A percentile compares a stretch with the other conserved stretches of the same genome.
Evolutionary conservation across 2,888 invertebrate species (phyloP).

Genomic region (Campaea margaritaria): DNA sequence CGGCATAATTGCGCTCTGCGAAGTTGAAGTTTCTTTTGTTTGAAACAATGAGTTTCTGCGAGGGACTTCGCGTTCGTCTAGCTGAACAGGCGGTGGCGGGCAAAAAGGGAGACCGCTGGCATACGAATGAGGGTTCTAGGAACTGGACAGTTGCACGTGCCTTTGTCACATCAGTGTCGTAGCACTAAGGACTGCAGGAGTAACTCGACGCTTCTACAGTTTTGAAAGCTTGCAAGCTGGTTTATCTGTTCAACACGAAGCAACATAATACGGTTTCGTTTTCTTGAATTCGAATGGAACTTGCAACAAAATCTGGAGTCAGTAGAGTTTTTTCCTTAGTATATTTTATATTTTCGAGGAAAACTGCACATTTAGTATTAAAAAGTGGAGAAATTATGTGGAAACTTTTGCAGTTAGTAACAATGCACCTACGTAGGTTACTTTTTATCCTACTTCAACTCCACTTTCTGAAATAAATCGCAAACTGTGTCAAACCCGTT

Average conservation of each 20-base stretch:
- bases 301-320: slow-evolving; percentile 39
- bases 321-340: slow-evolving; percentile 27
- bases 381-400: slow-evolving; percentile 26
- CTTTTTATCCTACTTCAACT: no score
- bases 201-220: slow-evolving; percentile 31
- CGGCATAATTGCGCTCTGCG: slow-evolving; percentile 50
- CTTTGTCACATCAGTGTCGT: slow-evolving; percentile 46
- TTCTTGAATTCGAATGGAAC: slow-evolving; percentile 36
- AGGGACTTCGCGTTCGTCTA: slow-evolving; percentile 52
- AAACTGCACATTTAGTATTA: slow-evolving; percentile 21
- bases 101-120: slow-evolving; percentile 42
- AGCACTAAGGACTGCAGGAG: slow-evolving; percentile 25
- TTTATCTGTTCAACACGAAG: slow-evolving; percentile 35
- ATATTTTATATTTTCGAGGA: slow-evolving; percentile 23
- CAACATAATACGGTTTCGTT: slow-evolving; percentile 41
- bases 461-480: background rate
- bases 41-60: slow-evolving; percentile 58
- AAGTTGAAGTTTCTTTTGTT: slow-evolving; percentile 56
- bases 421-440: background rate
- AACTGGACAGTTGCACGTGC: slow-evolving; percentile 39
- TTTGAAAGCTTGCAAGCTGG: slow-evolving; percentile 36
- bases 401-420: slow-evolving; percentile 20
- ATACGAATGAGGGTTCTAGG: slow-evolving; percentile 54
- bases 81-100: slow-evolving; percentile 48
- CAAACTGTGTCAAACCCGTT: slow-evolving; percentile 11